Evolutionary conservation across 2,113 vertebrate genomes (phyloP).

Genomic region (Megalops atlanticus): DNA sequence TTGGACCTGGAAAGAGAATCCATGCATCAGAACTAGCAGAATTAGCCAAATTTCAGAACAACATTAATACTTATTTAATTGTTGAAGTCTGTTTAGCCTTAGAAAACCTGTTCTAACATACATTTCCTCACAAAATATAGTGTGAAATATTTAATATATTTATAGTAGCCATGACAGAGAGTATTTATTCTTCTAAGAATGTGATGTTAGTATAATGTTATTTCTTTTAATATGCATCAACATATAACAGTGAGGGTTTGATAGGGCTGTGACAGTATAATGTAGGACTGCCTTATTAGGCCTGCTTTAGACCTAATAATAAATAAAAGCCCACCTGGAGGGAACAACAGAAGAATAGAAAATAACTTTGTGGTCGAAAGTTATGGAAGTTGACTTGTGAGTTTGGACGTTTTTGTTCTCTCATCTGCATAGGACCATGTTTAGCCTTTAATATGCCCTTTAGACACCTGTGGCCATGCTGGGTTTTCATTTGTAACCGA

Average conservation of each 20-base stretch:
- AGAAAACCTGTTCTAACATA: background rate
- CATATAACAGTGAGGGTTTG: background rate
- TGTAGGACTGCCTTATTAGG: background rate
- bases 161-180: background rate
- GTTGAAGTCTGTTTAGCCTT: too few relatives aligned
- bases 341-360: conserved; percentile 22
- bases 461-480: conserved; percentile 61
- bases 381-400: conserved; percentile 52
- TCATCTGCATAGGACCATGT: conserved; percentile 61
- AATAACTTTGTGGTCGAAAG: conserved; percentile 43
- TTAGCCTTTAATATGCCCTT: conserved; percentile 66
- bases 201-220: background rate
- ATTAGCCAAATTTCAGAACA: too few relatives aligned
- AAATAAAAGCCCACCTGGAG: conserved; percentile 31
- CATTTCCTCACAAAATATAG: background rate
- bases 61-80: too few relatives aligned
- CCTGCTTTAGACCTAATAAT: too few relatives aligned
- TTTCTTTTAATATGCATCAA: background rate
- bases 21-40: too few relatives aligned
- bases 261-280: background rate
- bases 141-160: background rate
- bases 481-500: conserved; percentile 52
- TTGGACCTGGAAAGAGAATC: too few relatives aligned
- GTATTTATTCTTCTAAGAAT: background rate
- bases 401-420: conserved; percentile 42